Percentiles rank a stretch among this genome's conserved stretches.
phyloP scores from a whole-genome alignment of 2,113 vertebrate species.

The Pomatorhinus ruficollis region DNA sequence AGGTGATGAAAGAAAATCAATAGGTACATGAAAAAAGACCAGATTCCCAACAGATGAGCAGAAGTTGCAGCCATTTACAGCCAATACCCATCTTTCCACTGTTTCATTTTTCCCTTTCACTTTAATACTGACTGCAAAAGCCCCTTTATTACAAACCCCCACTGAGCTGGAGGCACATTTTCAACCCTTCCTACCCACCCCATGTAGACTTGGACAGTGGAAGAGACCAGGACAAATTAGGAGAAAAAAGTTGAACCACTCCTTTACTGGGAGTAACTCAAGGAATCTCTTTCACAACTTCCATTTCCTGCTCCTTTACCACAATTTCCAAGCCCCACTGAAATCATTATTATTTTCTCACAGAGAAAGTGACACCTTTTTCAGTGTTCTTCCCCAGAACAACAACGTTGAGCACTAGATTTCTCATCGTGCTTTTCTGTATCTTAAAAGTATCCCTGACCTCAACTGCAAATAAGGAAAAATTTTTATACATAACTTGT shows the following conservation, averaged over 20 bases:
- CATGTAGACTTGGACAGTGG: rapidly evolving
- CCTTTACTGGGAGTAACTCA: background rate
- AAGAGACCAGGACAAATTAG: background rate
- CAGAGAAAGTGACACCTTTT: background rate
- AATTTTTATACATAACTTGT: background rate
- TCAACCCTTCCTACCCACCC: background rate
- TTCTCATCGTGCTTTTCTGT: background rate
- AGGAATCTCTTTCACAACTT: background rate
- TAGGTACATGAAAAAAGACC: background rate
- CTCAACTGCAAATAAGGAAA: background rate
- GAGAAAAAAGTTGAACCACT: background rate
- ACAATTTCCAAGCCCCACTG: background rate
- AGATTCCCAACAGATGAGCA: background rate
- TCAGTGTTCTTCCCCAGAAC: background rate
- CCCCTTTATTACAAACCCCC: background rate
- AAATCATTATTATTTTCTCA: background rate
- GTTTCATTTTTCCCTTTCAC: background rate
- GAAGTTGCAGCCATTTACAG: background rate
- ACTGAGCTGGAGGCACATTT: background rate
- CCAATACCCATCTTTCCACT: background rate
- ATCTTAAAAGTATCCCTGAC: background rate
- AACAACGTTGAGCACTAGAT: background rate
- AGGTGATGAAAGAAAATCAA: background rate
- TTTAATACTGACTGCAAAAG: background rate
- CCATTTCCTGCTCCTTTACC: background rate